A percentile compares a stretch with the other conserved stretches of the same genome.
Conservation (phyloP, 1,140 invertebrate genomes). For the Limonius californicus region DNA sequence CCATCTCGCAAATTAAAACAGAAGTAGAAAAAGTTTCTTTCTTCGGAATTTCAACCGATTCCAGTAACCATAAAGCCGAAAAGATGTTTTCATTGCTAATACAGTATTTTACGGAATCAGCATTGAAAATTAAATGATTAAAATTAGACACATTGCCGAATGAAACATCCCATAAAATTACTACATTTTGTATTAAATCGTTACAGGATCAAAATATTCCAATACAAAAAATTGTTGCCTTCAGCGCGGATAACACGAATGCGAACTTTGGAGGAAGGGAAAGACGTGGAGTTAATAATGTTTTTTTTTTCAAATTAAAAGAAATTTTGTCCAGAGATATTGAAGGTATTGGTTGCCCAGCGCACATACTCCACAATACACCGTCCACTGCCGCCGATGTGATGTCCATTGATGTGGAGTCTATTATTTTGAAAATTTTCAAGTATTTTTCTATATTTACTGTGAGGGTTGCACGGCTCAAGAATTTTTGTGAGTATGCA, state of each 20-base stretch:
- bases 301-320: slow-evolving; percentile 19
- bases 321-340: slow-evolving; percentile 16
- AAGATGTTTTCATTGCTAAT: background rate
- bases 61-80: slow-evolving; percentile 1
- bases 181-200: background rate
- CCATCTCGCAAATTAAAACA: background rate
- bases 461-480: too few relatives aligned
- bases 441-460: too few relatives aligned
- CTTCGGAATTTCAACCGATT: slow-evolving; percentile 1
- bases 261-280: slow-evolving; percentile 29
- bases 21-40: background rate
- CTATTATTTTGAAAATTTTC: slow-evolving; percentile 8
- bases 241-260: slow-evolving; percentile 25
- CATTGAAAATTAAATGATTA: background rate
- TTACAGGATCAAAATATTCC: background rate
- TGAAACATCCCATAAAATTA: background rate
- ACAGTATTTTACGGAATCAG: too few relatives aligned
- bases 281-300: slow-evolving; percentile 15
- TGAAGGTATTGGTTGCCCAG: slow-evolving; percentile 14
- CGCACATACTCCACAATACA: slow-evolving; percentile 16
- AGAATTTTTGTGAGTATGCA: too few relatives aligned
- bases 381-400: slow-evolving; percentile 8
- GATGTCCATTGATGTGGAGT: slow-evolving; percentile 1
- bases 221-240: background rate
- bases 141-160: background rate